phyloP scores from a whole-genome alignment of 2,888 invertebrate species.

The Coleophora deauratella region DNA sequence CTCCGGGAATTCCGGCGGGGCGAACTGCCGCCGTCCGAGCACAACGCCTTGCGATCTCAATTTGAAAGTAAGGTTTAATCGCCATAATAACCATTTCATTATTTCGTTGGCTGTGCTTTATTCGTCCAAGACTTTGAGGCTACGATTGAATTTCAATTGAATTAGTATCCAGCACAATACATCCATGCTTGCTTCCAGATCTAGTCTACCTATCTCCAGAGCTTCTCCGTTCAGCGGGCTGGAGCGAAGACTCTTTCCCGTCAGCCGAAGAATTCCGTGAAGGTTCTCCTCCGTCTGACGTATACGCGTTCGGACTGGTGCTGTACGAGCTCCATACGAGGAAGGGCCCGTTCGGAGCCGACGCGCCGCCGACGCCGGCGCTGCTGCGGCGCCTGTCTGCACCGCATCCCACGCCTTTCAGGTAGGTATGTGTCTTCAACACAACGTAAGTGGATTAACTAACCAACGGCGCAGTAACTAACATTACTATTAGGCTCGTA shows the following conservation, averaged over 20 bases:
- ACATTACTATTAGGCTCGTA: too few species aligned
- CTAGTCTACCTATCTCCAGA: conserved; percentile 89
- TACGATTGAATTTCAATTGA: too few species aligned
- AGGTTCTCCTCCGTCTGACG: conserved; percentile 85
- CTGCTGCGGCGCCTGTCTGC: conserved; percentile 76
- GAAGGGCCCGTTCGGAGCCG: conserved; percentile 87
- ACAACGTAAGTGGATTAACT: background rate
- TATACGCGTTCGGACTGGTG: conserved; percentile 90
- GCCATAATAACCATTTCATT: too few species aligned
- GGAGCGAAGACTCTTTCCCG: conserved; percentile 42
- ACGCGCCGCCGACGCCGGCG: conserved; percentile 77
- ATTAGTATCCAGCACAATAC: too few species aligned
- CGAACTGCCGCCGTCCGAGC: conserved; percentile 78
- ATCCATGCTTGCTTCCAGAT: conserved; percentile 55
- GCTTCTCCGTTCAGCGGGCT: conserved; percentile 73
- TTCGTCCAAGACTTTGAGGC: too few species aligned
- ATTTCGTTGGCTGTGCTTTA: too few species aligned
- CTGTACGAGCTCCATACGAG: conserved; percentile 91
- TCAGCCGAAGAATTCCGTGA: conserved; percentile 39
- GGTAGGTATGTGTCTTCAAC: conserved; percentile 68
- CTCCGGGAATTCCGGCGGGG: conserved; percentile 88
- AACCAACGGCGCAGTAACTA: too few species aligned
- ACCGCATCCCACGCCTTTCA: conserved; percentile 65
- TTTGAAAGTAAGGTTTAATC: conserved; percentile 77
- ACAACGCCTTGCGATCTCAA: conserved; percentile 75